Evolutionary conservation across 2,113 vertebrate species (phyloP), one percentile per base, ranked within the genome.

Genomic region (Anarhynchus alexandrinus): DNA sequence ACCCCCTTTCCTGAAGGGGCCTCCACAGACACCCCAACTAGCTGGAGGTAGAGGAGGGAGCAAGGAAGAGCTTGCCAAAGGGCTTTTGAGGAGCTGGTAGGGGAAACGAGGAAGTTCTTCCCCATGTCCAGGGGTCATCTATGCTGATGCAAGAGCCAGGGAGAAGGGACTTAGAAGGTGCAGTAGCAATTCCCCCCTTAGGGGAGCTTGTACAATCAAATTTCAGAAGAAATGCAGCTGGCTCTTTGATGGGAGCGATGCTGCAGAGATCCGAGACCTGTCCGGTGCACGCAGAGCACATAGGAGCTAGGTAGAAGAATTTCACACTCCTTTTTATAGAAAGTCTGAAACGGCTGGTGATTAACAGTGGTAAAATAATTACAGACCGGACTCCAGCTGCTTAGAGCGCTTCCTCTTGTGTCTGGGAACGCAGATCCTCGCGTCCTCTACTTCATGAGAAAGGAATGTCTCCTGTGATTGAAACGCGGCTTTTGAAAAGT

Each of bases 391-490:
- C 66, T 96, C 62, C 66, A 88, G 64, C 69, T 93, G 80, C 84
- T 88, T 45, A 58, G 38, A 88, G 71, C 9, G 5, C 67, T 95
- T 96, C 74, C 73, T 78, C 87, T 90, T 55, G 69, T 94, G 93
- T 94, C 87, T 91, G 86, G 94, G 87, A 96, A 19, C 32, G 69
- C 38, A 71, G 72, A 90, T 91, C 78, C 82, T 26, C 16, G 1
- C 14, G 17, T 87, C 71, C 61, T 93, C 78, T 93, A 70, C 84
- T 93, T 94, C 87, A 87, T 82, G 49, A 79, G 82, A 95, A 96
- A 95, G 93, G 93, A 97, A 92, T 95, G 88, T 92, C 90, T 97
- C 90, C 90, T 83, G 85, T 93, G 92, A 90, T 65, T 81, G 89
- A 95, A 95, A 80, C 3, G 5, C 20, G 4, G 62, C 86, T 94